Percentiles rank a stretch among this genome's conserved stretches.
These are phyloP conservation scores for Idris sp. DNA, from an alignment of 1,140 invertebrate genomes.

Conservation along the genomic window DNA sequence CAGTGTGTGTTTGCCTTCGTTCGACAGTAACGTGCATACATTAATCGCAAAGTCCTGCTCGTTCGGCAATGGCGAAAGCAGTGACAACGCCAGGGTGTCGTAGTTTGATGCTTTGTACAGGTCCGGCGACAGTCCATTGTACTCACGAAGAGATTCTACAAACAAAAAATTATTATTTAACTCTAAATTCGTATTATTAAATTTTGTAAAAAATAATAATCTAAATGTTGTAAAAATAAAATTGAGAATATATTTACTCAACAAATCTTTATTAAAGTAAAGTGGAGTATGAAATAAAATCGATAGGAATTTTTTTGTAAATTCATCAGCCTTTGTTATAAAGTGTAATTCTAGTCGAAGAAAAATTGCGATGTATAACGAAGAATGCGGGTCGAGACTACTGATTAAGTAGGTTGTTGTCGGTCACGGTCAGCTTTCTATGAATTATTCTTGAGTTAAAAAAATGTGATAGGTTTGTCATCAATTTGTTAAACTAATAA, in stretches of 20 bases:
- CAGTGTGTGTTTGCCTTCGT: slow-evolving; percentile 93
- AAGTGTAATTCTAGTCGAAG: too few relatives aligned
- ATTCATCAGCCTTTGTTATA: too few relatives aligned
- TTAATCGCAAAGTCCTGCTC: slow-evolving; percentile 99
- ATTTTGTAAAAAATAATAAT: too few relatives aligned
- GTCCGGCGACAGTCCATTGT: slow-evolving; percentile 84
- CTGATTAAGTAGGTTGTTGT: slow-evolving; percentile 66
- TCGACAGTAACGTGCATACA: slow-evolving; percentile 95
- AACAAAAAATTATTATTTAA: too few relatives aligned
- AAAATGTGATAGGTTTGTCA: slow-evolving; percentile 15
- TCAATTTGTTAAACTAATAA: background rate
- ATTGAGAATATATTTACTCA: too few relatives aligned
- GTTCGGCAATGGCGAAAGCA: slow-evolving; percentile 96
- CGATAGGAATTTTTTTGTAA: too few relatives aligned
- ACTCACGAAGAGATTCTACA: slow-evolving; percentile 83
- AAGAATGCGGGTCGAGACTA: slow-evolving; percentile 46
- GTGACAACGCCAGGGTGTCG: slow-evolving; percentile 91
- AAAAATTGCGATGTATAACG: slow-evolving; percentile 26
- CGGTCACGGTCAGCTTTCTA: slow-evolving; percentile 67
- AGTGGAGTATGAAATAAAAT: too few relatives aligned
- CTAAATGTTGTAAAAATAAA: too few relatives aligned
- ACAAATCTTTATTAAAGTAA: too few relatives aligned
- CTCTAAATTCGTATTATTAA: slow-evolving; percentile 12
- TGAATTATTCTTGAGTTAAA: slow-evolving; percentile 28
- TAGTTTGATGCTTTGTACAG: slow-evolving; percentile 90